Evolutionary conservation across 1,140 invertebrate genomes (phyloP), one percentile per base, ranked within the genome.

Genomic region (Temnothorax curvispinosus): DNA sequence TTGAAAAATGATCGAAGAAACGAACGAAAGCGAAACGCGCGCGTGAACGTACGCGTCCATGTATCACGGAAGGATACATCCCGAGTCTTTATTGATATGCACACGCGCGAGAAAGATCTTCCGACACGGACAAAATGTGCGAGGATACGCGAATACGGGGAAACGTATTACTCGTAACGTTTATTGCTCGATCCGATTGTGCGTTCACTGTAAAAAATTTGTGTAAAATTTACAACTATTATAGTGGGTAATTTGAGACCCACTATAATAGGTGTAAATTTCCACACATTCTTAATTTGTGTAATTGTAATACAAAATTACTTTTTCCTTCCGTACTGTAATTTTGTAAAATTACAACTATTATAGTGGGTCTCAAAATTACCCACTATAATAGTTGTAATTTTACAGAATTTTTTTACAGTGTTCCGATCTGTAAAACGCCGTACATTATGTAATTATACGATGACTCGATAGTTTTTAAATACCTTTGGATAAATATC

Each of bases 1-100:
- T 60, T 84, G 80, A 84, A 75, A 84, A 75, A 84, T 84, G 18
- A 62, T n/a, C 54, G 80, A 60, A 74, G 69, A 84, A 84, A 58
- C 65, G 52, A 81, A 74, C 67, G 80, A 82, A 84, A 84, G 54
- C 80, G 80, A 84, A 84, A 84, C 35, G 41, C 13, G 58, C 54
- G 38, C 35, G 21, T 44, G 38, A 2, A 18, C 27, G 78, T 47
- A 18, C 44, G 65, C 50, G 21, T 58, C 18, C 52, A 60, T 84
- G 80, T 84, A 84, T 74, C 80, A 62, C n/a, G 38, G 9, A 35
- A 84, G 18, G 41, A 71, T 81, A 38, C 44, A 74, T 54, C 18
- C 9, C 27, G 38, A 11, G 18, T 50, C 27, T 27, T 84, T 84
- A 84, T 84, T 84, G 80, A 84, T 62, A 84, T 74, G 69, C 80